These are phyloP conservation scores for Lithobates pipiens DNA, from an alignment of 2,797 vertebrate species.

Conservation along the genomic window DNA sequence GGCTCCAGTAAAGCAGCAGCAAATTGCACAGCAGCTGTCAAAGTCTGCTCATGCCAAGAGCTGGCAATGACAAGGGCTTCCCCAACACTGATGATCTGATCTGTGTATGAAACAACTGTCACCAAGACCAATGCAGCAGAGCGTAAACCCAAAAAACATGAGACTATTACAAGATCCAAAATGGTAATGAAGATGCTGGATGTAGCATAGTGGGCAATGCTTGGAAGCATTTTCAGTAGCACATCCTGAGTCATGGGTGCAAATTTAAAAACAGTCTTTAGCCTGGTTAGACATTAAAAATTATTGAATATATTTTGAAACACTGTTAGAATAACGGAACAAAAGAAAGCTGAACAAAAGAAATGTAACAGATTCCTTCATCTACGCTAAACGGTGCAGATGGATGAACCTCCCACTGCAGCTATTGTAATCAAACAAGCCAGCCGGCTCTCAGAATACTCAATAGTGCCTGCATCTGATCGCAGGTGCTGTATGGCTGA, in stretches of 20 bases:
- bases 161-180: neutral
- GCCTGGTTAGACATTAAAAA: too few species aligned
- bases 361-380: too few species aligned
- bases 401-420: too few species aligned
- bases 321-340: too few species aligned
- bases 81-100: conserved; percentile 21
- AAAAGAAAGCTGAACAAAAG: too few species aligned
- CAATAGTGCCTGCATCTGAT: too few species aligned
- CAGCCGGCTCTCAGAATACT: too few species aligned
- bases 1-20: neutral
- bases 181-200: neutral
- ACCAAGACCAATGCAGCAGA: neutral
- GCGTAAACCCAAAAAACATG: neutral
- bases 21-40: conserved; percentile 43
- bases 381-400: too few species aligned
- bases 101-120: conserved; percentile 12
- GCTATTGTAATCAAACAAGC: too few species aligned
- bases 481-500: too few species aligned
- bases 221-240: neutral
- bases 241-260: neutral
- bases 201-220: neutral
- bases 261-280: too few species aligned
- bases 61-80: conserved; percentile 32
- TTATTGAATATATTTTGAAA: too few species aligned
- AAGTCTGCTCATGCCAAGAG: conserved; percentile 18